A percentile compares a stretch with the other conserved stretches of the same genome.
phyloP scores from a whole-genome alignment of 2,888 invertebrate species.

The Apotomis turbidana region DNA sequence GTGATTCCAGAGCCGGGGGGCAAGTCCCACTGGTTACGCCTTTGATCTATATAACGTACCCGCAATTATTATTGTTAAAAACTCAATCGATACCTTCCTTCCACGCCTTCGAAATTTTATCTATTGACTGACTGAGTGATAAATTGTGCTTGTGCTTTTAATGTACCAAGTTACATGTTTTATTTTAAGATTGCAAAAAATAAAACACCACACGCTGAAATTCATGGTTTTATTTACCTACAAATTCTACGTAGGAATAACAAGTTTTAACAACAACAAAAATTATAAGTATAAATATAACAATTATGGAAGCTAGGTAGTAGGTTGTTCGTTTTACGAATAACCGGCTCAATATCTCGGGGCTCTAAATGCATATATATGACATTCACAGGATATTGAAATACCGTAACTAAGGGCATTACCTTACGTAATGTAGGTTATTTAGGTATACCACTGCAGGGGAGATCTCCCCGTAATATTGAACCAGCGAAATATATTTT shows the following conservation, averaged over 20 bases:
- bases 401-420: too few species aligned
- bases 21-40: slow-evolving; percentile 79
- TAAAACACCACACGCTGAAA: slow-evolving; percentile 73
- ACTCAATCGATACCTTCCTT: slow-evolving; percentile 71
- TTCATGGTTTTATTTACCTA: slow-evolving; percentile 52
- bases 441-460: too few species aligned
- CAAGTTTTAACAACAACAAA: slow-evolving; percentile 13
- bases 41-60: slow-evolving; percentile 55
- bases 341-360: too few species aligned
- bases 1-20: slow-evolving; percentile 59
- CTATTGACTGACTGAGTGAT: slow-evolving; percentile 82
- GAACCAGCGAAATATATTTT: too few species aligned
- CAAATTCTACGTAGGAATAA: slow-evolving; percentile 12
- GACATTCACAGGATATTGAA: too few species aligned
- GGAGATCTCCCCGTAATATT: too few species aligned
- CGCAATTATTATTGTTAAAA: slow-evolving; percentile 49
- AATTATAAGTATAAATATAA: neutral
- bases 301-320: neutral
- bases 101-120: slow-evolving; percentile 71
- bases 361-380: too few species aligned
- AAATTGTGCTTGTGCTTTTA: slow-evolving; percentile 82
- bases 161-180: slow-evolving; percentile 78
- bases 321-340: neutral
- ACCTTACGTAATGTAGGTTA: too few species aligned
- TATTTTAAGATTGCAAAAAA: slow-evolving; percentile 74